Conservation (phyloP, 2,797 vertebrate genomes). For the Avahi laniger region DNA sequence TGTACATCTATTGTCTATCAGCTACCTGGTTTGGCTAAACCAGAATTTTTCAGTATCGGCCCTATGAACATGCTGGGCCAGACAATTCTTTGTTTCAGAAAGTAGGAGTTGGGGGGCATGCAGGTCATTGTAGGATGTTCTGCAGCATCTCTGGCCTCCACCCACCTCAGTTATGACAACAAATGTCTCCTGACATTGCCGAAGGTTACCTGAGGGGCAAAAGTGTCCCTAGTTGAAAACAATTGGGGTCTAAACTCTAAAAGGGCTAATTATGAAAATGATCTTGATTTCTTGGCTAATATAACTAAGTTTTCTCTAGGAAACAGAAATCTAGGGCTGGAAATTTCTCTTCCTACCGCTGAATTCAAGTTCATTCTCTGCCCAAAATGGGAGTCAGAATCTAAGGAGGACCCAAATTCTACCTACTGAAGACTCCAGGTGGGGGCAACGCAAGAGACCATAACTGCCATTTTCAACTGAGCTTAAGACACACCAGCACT, state of each 20-base stretch:
- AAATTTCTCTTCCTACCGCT: not conserved
- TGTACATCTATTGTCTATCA: not conserved
- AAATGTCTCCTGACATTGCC: not conserved
- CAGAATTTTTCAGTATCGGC: not conserved
- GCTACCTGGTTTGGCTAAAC: not conserved
- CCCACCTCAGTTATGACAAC: not conserved
- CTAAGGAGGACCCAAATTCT: not conserved
- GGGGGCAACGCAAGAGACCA: not conserved
- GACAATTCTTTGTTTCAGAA: not conserved
- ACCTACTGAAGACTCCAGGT: not conserved
- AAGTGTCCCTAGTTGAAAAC: not conserved
- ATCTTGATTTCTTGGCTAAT: not conserved
- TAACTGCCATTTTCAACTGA: conserved; percentile 59
- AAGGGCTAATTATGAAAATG: not conserved
- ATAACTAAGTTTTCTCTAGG: not conserved
- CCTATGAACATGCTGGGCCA: not conserved
- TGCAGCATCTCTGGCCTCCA: not conserved
- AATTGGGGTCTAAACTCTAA: not conserved
- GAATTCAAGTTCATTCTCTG: conserved; percentile 3
- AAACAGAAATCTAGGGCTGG: not conserved
- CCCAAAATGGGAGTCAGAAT: not conserved
- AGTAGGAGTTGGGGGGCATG: too few relatives aligned
- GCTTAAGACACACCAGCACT: not conserved
- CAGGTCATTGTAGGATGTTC: not conserved
- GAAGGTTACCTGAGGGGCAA: not conserved